A percentile compares a stretch with the other conserved stretches of the same genome.
Evolutionary conservation across 2,888 invertebrate genomes (phyloP).

Genomic region (Melieria omissa): DNA sequence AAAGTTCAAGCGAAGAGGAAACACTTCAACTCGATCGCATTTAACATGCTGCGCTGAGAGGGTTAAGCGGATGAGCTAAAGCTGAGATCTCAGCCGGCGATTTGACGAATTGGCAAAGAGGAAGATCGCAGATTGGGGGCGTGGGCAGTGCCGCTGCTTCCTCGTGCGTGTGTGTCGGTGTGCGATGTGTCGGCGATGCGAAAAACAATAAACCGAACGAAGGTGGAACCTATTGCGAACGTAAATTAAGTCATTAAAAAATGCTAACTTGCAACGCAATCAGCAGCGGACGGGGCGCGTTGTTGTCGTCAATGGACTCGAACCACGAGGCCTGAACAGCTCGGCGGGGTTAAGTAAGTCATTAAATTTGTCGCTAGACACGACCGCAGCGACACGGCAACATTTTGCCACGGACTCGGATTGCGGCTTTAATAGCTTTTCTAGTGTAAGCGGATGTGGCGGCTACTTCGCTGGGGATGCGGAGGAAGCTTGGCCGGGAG

Average conservation of each 20-base stretch:
- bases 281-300: constrained; percentile 2
- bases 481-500: constrained; percentile 41
- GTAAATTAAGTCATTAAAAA: constrained; percentile 66
- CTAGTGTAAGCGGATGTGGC: neutral
- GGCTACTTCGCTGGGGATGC: neutral
- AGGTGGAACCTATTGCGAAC: constrained; percentile 63
- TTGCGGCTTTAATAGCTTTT: constrained; percentile 43
- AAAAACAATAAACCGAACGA: constrained; percentile 55
- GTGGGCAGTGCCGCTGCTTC: neutral
- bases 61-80: neutral
- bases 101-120: constrained; percentile 6
- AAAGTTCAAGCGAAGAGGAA: no score
- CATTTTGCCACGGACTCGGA: constrained; percentile 39
- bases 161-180: neutral
- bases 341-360: constrained; percentile 60
- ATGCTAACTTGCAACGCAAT: constrained; percentile 54
- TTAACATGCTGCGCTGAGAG: no score
- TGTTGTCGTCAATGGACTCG: no score
- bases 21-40: no score
- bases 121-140: neutral
- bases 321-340: constrained; percentile 28
- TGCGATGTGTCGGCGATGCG: constrained; percentile 19
- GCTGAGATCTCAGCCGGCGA: constrained; percentile 17
- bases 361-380: constrained; percentile 65
- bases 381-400: constrained; percentile 44